Conservation (phyloP, 2,113 vertebrate genomes). For the Chaetops frenatus region DNA sequence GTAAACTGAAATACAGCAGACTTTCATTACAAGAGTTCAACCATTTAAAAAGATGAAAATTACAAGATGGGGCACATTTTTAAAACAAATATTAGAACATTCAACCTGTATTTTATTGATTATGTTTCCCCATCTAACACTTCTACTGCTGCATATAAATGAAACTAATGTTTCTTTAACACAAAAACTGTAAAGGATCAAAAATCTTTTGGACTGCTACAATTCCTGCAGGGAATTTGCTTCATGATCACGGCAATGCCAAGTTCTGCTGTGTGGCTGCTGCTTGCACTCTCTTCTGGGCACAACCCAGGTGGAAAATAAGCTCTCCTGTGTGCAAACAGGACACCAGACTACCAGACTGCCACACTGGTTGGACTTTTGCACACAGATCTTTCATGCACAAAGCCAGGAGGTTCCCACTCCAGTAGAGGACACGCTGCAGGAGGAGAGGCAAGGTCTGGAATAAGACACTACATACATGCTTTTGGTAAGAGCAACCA, state of each 20-base stretch:
- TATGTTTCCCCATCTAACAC: not conserved
- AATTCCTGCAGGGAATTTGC: not conserved
- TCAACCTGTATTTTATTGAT: constrained; percentile 7
- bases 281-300: not conserved
- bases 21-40: constrained; percentile 36
- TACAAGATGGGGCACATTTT: not conserved
- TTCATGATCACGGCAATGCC: accelerated
- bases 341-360: not conserved
- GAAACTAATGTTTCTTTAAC: not conserved
- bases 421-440: not conserved
- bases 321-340: not conserved
- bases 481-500: not conserved
- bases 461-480: not conserved
- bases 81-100: constrained; percentile 34
- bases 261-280: not conserved
- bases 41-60: constrained; percentile 36
- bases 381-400: not conserved
- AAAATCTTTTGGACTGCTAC: not conserved
- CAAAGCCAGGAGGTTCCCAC: not conserved
- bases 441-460: not conserved
- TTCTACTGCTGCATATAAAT: not conserved
- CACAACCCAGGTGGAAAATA: not conserved
- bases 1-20: constrained; percentile 46
- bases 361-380: not conserved
- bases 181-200: not conserved